A percentile compares a stretch with the other conserved stretches of the same genome.
Conservation (phyloP, 2,797 vertebrate genomes). For the Ispidina picta region DNA sequence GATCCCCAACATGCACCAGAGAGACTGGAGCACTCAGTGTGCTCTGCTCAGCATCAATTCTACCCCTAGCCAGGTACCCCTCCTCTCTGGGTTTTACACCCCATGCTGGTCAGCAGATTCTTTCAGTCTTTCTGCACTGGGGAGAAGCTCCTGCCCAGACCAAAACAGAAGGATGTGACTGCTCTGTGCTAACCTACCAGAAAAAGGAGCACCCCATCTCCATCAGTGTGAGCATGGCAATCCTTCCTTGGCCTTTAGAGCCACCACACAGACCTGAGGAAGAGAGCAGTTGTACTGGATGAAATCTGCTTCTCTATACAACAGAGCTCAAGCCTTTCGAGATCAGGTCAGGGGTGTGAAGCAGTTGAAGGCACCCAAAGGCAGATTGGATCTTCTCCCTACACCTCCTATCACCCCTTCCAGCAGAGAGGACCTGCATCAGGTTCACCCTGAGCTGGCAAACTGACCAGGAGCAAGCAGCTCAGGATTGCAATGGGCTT, state of each 20-base stretch:
- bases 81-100: background rate
- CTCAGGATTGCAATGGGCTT: background rate
- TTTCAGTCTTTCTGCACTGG: background rate
- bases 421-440: background rate
- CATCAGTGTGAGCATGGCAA: background rate
- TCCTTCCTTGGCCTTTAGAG: background rate
- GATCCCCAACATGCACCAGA: background rate
- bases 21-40: rapidly evolving
- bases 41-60: background rate
- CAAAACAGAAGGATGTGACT: background rate
- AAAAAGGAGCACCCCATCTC: background rate
- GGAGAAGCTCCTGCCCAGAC: background rate
- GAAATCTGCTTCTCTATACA: background rate
- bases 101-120: background rate
- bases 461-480: background rate
- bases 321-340: background rate
- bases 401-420: background rate
- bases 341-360: background rate
- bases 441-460: background rate
- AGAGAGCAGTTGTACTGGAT: background rate
- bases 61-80: too few species aligned
- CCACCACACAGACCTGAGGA: background rate
- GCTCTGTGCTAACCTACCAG: background rate
- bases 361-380: background rate
- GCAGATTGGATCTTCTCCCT: background rate